Base-by-base conservation (phyloP, 2,113 vertebrate genomes). In the Phrynosoma blainvillii region DNA sequence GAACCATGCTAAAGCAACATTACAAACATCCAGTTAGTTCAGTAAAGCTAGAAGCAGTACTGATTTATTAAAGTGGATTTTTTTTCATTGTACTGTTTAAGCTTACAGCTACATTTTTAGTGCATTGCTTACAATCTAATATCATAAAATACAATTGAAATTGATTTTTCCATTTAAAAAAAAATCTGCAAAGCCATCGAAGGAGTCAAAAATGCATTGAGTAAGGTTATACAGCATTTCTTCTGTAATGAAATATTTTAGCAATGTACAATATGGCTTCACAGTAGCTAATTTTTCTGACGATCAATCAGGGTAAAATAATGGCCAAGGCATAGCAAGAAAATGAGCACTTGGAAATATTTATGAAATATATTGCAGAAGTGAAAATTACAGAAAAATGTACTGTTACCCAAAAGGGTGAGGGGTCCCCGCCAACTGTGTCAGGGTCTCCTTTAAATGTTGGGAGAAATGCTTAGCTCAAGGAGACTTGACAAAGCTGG, bases 61-160 rank as follows among this genome's bases (percentile, higher is more conserved):
- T 76, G 12, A 0, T 78, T 89, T 91, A 70, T 87, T 74, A 52
- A 25, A 54, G 2, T 27, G 83, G 23, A 4, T 40, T 1, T 32
- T 92, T 93, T 36, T 80, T 91, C 11, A 0, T 87, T 90, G 56
- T 56, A 32, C 79, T 87, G 79, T 89, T 90, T 92, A 83, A 83
- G 40, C 80, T 81, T 89, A 83, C 62, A 89, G 14, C 54, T 89
- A 76, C 59, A 88, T 81, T 88, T 90, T 88, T 84, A 86, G 82
- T 83, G 2, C 18, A 78, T 90, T 90, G 85, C 88, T 92, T 89
- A 90, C 23, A 66, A 84, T 71, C 62, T 71, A 92, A 92, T 88
- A 89, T 82, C 93, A 92, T 86, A 92, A 93, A 93, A 90, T 88
- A 71, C 32, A 93, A 77, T 80, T 21, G 30, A 90, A 92, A 93